phyloP scores from a whole-genome alignment of 2,113 vertebrate genomes.

The Cyprinus carpio region DNA sequence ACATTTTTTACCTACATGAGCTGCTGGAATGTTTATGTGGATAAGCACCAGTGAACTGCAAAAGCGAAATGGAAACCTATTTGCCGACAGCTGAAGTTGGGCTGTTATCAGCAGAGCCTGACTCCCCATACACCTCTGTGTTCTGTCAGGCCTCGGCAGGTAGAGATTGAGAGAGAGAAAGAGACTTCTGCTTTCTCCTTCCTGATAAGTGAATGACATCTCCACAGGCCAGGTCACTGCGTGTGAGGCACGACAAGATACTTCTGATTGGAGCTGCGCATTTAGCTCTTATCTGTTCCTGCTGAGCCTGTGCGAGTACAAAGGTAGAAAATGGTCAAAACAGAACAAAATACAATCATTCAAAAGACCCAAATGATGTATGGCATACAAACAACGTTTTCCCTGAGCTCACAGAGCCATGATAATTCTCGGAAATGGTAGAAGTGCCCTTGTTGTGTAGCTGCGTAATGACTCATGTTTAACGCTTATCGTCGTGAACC shows the following conservation, averaged over 20 bases:
- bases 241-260: slow-evolving; percentile 33
- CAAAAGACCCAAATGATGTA: slow-evolving; percentile 42
- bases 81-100: slow-evolving; percentile 52
- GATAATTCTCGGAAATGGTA: slow-evolving; percentile 43
- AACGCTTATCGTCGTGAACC: slow-evolving; percentile 27
- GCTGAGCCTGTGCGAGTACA: slow-evolving; percentile 43
- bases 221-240: slow-evolving; percentile 46
- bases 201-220: slow-evolving; percentile 57
- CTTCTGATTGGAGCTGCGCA: slow-evolving; percentile 36
- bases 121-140: slow-evolving; percentile 28
- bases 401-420: slow-evolving; percentile 4
- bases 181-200: slow-evolving; percentile 35
- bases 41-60: slow-evolving; percentile 53
- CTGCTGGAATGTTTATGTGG: slow-evolving; percentile 51
- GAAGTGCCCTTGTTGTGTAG: slow-evolving; percentile 45
- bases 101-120: slow-evolving; percentile 53
- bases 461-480: slow-evolving; percentile 47
- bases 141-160: slow-evolving; percentile 27
- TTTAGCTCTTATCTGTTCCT: slow-evolving; percentile 51
- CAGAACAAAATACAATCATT: slow-evolving; percentile 17
- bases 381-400: slow-evolving; percentile 28
- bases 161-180: slow-evolving; percentile 25
- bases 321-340: slow-evolving; percentile 30
- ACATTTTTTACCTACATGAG: slow-evolving; percentile 30
- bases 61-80: slow-evolving; percentile 61